Percentiles rank a stretch among this genome's conserved stretches.
Conservation (phyloP, 92 coral and sea anemone species). For the Phymanthus crucifer region DNA sequence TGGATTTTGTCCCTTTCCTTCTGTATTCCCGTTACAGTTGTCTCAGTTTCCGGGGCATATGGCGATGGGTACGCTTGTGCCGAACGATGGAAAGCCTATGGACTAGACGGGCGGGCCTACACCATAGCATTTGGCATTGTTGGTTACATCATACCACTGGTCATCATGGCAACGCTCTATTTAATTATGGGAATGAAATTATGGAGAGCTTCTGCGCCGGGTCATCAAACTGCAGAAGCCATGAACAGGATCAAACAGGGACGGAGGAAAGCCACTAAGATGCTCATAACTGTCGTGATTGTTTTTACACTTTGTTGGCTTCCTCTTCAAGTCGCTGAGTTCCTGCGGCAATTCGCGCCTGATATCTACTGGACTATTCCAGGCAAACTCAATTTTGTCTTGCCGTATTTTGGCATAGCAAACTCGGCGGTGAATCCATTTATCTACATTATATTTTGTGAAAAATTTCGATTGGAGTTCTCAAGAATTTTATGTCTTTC, state of each 20-base stretch:
- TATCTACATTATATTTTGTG: slow-evolving; percentile 64
- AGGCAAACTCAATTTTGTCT: slow-evolving; percentile 30
- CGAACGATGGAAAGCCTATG: slow-evolving; percentile 42
- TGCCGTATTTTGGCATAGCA: slow-evolving; percentile 70
- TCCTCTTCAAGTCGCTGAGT: slow-evolving; percentile 65
- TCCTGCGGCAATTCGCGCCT: slow-evolving; percentile 37
- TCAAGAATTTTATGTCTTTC: slow-evolving; percentile 33
- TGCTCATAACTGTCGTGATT: slow-evolving; percentile 64
- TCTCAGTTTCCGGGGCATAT: slow-evolving; percentile 26
- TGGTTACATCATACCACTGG: slow-evolving; percentile 53
- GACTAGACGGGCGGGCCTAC: slow-evolving; percentile 32
- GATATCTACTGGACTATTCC: slow-evolving; percentile 48
- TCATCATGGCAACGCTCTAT: slow-evolving; percentile 51
- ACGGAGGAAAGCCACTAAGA: slow-evolving; percentile 65
- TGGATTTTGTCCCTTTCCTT: slow-evolving; percentile 55
- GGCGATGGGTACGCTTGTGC: slow-evolving; percentile 36
- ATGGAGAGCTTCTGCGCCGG: slow-evolving; percentile 63
- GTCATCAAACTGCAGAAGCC: slow-evolving; percentile 40
- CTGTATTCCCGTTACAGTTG: slow-evolving; percentile 52
- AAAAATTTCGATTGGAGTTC: slow-evolving; percentile 66
- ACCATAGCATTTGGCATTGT: slow-evolving; percentile 34
- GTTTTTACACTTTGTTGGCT: slow-evolving; percentile 80
- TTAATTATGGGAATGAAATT: slow-evolving; percentile 52
- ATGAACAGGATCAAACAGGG: slow-evolving; percentile 37
- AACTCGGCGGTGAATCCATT: slow-evolving; percentile 70